Evolutionary conservation across 2,888 invertebrate species (phyloP).

Genomic region (Acleris sparsana): DNA sequence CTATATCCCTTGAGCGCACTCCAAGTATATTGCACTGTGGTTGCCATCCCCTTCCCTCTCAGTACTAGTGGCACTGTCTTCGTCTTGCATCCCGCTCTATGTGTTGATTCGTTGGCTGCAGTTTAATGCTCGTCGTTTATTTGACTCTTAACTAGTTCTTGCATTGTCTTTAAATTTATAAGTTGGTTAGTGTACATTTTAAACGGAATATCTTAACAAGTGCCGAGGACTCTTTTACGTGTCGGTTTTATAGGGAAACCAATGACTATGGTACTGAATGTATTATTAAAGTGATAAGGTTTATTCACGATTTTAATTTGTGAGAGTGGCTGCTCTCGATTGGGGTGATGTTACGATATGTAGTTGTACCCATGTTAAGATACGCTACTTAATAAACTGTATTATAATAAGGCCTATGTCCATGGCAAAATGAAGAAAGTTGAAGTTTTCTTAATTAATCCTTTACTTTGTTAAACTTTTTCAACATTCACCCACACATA

Average conservation of each 20-base stretch:
- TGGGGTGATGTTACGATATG: background rate
- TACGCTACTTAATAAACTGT: too few relatives aligned
- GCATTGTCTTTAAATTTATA: conserved; percentile 35
- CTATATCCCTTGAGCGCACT: conserved; percentile 34
- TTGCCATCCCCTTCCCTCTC: conserved; percentile 1
- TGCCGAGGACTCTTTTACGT: background rate
- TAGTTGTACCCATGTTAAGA: too few relatives aligned
- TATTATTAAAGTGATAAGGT: background rate
- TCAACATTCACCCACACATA: too few relatives aligned
- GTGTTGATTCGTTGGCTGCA: conserved; percentile 27
- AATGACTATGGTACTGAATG: too few relatives aligned
- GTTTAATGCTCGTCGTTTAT: conserved; percentile 31
- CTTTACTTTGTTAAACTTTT: too few relatives aligned
- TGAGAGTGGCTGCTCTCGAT: too few relatives aligned
- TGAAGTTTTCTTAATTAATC: too few relatives aligned
- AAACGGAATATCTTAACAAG: background rate
- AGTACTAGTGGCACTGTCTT: background rate
- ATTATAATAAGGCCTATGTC: too few relatives aligned
- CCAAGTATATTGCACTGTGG: conserved; percentile 29
- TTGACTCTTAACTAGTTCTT: conserved; percentile 34
- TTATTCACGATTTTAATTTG: too few relatives aligned
- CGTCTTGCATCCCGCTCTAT: conserved; percentile 3
- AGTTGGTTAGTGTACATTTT: conserved; percentile 14
- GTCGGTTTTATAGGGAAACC: background rate
- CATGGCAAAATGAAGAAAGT: too few relatives aligned